phyloP scores from a whole-genome alignment of 2,797 vertebrate genomes.

The Prionace glauca region DNA sequence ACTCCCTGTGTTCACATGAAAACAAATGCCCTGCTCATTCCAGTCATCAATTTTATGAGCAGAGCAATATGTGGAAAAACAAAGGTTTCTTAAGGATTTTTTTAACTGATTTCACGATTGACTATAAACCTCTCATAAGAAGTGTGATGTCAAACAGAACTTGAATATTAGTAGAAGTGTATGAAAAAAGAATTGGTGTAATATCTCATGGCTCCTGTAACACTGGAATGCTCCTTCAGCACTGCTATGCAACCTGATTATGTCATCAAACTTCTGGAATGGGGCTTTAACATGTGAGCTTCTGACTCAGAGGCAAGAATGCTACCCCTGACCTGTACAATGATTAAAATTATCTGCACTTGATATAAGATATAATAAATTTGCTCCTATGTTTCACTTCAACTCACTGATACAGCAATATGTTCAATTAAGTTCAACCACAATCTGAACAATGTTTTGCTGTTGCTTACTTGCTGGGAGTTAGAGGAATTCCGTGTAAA shows the following conservation, averaged over 20 bases:
- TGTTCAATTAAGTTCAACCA: conserved; percentile 60
- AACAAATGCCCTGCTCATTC: neutral
- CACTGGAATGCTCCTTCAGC: neutral
- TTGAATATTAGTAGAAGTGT: neutral
- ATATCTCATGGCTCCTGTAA: neutral
- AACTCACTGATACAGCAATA: neutral
- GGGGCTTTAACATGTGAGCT: too few relatives aligned
- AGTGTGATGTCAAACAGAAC: neutral
- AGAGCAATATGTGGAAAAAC: neutral
- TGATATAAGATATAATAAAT: neutral
- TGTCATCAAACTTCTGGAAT: neutral
- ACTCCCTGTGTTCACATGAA: neutral
- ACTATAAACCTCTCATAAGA: neutral
- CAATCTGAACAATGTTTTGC: conserved; percentile 53
- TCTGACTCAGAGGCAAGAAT: neutral
- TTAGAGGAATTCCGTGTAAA: neutral
- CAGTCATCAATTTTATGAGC: neutral
- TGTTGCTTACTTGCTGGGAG: neutral
- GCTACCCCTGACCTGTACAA: neutral
- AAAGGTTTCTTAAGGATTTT: neutral
- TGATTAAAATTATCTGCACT: neutral
- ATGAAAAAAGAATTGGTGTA: neutral
- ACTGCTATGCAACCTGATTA: neutral
- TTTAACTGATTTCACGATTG: neutral
- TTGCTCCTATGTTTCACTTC: neutral